A percentile compares a stretch with the other conserved stretches of the same genome.
Conservation (phyloP, 2,797 vertebrate species). For the Ciconia nigra region DNA sequence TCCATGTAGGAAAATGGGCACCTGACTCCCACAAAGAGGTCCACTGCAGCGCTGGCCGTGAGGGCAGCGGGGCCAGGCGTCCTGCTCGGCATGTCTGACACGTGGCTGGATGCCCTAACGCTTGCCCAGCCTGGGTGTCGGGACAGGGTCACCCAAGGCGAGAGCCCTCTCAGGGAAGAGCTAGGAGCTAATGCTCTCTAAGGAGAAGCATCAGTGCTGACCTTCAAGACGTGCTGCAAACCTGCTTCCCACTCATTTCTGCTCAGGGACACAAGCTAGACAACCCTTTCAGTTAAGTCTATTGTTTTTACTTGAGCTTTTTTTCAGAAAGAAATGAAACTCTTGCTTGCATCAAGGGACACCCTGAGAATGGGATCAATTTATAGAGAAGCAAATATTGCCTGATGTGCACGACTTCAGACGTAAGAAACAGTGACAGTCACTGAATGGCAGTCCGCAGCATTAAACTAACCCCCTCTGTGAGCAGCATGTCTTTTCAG, state of each 20-base stretch:
- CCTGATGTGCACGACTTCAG: not conserved
- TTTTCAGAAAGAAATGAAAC: not conserved
- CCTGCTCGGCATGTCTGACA: rapidly evolving
- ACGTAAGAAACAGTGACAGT: not conserved
- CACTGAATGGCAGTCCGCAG: not conserved
- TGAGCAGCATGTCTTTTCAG: slow-evolving; percentile 17
- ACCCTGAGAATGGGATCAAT: not conserved
- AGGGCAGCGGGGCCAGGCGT: rapidly evolving
- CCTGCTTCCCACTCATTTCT: not conserved
- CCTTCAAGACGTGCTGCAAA: not conserved
- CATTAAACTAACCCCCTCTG: not conserved
- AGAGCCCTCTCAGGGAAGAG: not conserved
- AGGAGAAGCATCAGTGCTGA: not conserved
- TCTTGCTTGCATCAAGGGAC: not conserved
- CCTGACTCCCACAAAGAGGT: not conserved
- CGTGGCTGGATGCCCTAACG: rapidly evolving
- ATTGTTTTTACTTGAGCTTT: not conserved
- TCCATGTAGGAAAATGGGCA: rapidly evolving
- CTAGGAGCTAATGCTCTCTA: not conserved
- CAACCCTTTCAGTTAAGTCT: not conserved
- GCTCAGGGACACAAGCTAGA: not conserved
- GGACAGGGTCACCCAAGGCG: not conserved
- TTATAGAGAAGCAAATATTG: not conserved
- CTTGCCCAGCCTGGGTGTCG: not conserved
- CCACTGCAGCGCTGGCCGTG: rapidly evolving